Conservation (phyloP, 1,140 invertebrate species). For the Papilio dardanus region DNA sequence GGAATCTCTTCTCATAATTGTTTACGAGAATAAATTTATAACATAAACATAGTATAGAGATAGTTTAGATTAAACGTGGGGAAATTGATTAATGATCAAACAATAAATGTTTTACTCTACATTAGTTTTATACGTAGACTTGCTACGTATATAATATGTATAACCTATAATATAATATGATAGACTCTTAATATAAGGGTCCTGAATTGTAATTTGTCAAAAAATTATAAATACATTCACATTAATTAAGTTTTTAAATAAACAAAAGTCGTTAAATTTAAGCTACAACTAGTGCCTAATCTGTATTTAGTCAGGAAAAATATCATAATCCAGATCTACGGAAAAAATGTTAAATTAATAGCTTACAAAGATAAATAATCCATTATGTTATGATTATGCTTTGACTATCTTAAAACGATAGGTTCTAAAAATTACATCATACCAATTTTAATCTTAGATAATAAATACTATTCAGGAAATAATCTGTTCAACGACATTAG, state of each 20-base stretch:
- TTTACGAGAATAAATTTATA: constrained; percentile 7
- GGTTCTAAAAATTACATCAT: background rate
- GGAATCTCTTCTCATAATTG: background rate
- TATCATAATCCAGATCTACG: background rate
- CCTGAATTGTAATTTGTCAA: too few relatives aligned
- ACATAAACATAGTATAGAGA: background rate
- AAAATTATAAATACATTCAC: too few relatives aligned
- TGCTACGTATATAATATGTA: too few relatives aligned
- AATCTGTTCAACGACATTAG: background rate
- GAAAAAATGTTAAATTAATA: background rate
- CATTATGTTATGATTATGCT: constrained; percentile 5
- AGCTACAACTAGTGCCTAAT: background rate
- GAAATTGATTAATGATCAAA: constrained; percentile 8
- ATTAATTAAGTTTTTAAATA: too few relatives aligned
- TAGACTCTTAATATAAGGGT: background rate
- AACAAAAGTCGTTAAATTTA: background rate
- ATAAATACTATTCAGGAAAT: background rate
- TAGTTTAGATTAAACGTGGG: background rate
- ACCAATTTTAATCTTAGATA: background rate
- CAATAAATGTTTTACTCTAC: background rate
- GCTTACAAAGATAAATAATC: background rate
- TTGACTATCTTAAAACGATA: background rate
- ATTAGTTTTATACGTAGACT: background rate
- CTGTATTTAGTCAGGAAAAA: background rate
- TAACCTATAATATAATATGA: background rate